These are phyloP conservation scores for Zygothrica quintamaculata DNA, from an alignment of 2,888 invertebrate genomes.

Conservation along the genomic window DNA sequence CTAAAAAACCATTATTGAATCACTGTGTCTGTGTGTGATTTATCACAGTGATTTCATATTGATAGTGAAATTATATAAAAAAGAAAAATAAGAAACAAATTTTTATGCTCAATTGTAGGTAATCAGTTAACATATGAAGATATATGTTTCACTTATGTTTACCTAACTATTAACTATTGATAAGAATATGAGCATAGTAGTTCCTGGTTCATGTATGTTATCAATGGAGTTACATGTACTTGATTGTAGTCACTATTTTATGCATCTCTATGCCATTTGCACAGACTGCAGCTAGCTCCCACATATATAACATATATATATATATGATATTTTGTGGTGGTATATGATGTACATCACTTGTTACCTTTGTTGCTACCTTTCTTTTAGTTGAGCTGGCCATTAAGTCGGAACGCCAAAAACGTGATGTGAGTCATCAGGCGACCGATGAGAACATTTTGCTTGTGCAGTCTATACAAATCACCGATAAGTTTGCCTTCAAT, in stretches of 20 bases:
- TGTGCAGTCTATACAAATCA: constrained; percentile 96
- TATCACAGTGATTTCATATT: constrained; percentile 28
- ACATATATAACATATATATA: constrained; percentile 39
- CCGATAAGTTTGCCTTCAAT: constrained; percentile 96
- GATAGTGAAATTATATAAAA: constrained; percentile 24
- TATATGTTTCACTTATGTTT: neutral
- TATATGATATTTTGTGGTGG: constrained; percentile 1
- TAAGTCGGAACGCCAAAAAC: constrained; percentile 81
- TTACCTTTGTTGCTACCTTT: constrained; percentile 59
- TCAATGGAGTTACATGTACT: no score
- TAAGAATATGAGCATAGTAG: neutral
- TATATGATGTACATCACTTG: constrained; percentile 48
- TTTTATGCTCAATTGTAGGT: neutral
- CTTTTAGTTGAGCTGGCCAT: constrained; percentile 68
- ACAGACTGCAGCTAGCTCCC: constrained; percentile 38
- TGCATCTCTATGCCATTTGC: neutral
- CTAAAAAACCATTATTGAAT: constrained; percentile 13
- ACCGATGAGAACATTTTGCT: constrained; percentile 93
- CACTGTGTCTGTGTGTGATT: constrained; percentile 18
- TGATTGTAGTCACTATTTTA: constrained; percentile 5
- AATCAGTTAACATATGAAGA: neutral
- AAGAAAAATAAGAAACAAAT: no score
- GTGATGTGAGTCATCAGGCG: constrained; percentile 84
- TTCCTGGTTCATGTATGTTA: constrained; percentile 21
- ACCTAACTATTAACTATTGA: constrained; percentile 11